Evolutionary conservation across 2,888 invertebrate species (phyloP).

Genomic region (Caenorhabditis afra): DNA sequence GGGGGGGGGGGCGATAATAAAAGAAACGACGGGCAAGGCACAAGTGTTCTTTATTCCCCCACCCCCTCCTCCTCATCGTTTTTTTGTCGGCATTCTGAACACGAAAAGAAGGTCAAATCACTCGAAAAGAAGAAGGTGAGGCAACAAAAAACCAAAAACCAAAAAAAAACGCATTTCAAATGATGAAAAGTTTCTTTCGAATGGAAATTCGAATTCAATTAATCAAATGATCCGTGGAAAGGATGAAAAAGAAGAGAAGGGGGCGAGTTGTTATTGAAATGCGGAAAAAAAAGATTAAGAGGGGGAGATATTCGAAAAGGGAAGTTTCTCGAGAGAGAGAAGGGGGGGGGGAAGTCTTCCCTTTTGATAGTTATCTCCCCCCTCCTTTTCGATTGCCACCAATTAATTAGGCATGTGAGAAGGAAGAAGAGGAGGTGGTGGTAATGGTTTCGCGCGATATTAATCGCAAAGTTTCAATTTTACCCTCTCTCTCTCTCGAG

Average conservation of each 20-base stretch:
- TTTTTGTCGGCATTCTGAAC: background rate
- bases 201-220: no score
- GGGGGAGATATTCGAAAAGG: no score
- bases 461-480: no score
- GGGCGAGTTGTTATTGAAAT: background rate
- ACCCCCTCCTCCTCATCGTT: no score
- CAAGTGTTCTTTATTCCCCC: no score
- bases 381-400: background rate
- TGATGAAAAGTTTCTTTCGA: no score
- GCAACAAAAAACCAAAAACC: background rate
- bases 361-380: background rate
- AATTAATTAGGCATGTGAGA: background rate
- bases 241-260: background rate
- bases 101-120: background rate
- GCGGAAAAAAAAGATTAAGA: background rate
- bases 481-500: no score
- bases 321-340: slow-evolving; percentile 2
- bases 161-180: no score
- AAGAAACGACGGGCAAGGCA: no score
- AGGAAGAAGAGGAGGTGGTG: no score
- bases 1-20: background rate
- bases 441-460: no score
- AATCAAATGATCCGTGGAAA: background rate
- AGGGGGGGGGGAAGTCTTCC: background rate
- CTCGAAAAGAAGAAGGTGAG: background rate